phyloP scores from a whole-genome alignment of 2,888 invertebrate genomes.

The Clunio marinus region DNA sequence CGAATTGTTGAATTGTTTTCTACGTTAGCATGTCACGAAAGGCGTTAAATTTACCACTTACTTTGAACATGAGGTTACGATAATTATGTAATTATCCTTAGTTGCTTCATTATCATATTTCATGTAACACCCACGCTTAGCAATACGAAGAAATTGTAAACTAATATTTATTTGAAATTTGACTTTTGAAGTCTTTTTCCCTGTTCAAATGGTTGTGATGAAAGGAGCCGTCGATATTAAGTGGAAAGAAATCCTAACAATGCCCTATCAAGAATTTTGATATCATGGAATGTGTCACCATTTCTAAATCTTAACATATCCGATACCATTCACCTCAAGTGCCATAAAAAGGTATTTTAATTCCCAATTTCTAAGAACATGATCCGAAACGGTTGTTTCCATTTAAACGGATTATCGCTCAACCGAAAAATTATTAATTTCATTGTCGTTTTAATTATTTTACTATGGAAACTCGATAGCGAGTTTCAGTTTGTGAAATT shows the following conservation, averaged over 20 bases:
- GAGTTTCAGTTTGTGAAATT: no score
- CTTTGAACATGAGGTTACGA: background rate
- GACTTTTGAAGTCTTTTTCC: background rate
- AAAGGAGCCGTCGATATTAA: background rate
- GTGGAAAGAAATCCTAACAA: conserved; percentile 9
- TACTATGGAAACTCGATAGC: no score
- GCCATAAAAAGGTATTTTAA: background rate
- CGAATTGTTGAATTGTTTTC: background rate
- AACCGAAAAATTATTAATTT: conserved; percentile 32
- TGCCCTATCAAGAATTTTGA: background rate
- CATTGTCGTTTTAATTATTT: conserved; percentile 21
- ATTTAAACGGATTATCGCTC: conserved; percentile 24
- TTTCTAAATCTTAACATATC: background rate
- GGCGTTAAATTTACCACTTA: background rate
- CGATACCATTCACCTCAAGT: background rate
- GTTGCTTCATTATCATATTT: background rate
- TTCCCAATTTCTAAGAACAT: conserved; percentile 7
- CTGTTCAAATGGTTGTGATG: background rate
- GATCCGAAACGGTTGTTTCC: conserved; percentile 5
- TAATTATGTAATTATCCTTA: background rate
- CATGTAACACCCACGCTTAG: background rate
- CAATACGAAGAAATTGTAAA: background rate
- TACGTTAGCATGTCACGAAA: background rate
- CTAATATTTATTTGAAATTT: conserved; percentile 18
- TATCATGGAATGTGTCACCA: conserved; percentile 9